Evolutionary conservation across 2,113 vertebrate genomes (phyloP).

Genomic region (Sprattus sprattus): DNA sequence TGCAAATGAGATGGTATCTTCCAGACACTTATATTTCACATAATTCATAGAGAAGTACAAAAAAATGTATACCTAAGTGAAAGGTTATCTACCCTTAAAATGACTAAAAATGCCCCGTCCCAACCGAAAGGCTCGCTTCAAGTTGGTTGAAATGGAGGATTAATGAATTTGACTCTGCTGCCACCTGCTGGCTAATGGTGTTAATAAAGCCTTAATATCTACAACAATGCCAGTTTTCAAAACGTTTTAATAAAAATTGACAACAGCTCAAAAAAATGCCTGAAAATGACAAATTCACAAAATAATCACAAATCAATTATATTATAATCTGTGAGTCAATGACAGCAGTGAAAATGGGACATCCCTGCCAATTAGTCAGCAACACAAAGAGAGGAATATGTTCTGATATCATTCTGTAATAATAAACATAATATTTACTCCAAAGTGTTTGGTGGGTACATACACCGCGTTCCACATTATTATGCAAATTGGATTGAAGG

Average conservation of each 20-base stretch:
- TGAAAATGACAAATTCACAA: neutral
- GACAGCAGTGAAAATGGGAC: neutral
- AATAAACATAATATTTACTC: neutral
- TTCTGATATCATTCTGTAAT: neutral
- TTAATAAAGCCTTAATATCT: neutral
- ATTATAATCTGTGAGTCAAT: neutral
- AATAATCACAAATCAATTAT: neutral
- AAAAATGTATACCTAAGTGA: neutral
- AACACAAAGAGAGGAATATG: no score
- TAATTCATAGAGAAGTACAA: neutral
- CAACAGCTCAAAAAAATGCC: neutral
- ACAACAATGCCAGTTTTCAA: neutral
- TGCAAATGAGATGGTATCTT: no score
- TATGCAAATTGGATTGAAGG: no score
- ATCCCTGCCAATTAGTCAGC: neutral
- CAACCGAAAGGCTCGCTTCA: neutral
- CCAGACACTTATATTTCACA: neutral
- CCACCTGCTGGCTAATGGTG: constrained; percentile 34
- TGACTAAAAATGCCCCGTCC: neutral
- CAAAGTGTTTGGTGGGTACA: neutral
- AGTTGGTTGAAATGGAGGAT: neutral
- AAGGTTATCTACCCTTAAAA: neutral
- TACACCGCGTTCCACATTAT: no score
- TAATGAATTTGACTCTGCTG: constrained; percentile 30
- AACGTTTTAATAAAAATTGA: neutral